A percentile compares a stretch with the other conserved stretches of the same genome.
Evolutionary conservation across 2,113 vertebrate species (phyloP).

Genomic region (Orcinus orca): DNA sequence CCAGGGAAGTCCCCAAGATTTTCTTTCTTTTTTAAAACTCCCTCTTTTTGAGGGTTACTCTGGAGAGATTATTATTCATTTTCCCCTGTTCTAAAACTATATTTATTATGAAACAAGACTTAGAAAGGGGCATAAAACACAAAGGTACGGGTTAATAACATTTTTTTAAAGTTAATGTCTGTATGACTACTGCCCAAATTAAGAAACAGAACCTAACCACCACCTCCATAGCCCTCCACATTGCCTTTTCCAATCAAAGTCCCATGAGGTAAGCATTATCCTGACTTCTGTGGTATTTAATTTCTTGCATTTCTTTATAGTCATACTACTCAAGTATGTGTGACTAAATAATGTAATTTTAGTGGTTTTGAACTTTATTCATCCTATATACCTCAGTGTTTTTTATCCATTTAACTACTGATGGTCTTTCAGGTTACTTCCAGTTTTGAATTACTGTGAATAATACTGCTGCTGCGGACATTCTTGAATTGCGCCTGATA

Average conservation of each 20-base stretch:
- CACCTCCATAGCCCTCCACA: not conserved
- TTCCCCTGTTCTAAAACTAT: not conserved
- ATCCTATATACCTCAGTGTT: not conserved
- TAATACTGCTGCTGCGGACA: not conserved
- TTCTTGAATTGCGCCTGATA: not conserved
- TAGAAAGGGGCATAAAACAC: not conserved
- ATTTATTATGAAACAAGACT: constrained; percentile 3
- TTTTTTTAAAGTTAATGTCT: constrained; percentile 26
- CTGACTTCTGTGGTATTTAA: not conserved
- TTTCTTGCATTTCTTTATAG: constrained; percentile 1
- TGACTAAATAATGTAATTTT: not conserved
- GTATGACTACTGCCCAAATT: not conserved
- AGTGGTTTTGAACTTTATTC: constrained; percentile 9
- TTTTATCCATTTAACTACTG: not conserved
- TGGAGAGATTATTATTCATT: not conserved
- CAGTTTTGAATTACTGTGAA: not conserved
- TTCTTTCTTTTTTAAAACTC: not conserved
- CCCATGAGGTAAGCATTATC: not conserved
- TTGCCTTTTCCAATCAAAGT: not conserved
- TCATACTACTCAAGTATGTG: not conserved
- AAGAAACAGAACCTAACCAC: constrained; percentile 16
- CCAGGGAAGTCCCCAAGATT: too few relatives aligned
- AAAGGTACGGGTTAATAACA: not conserved
- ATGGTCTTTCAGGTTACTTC: not conserved
- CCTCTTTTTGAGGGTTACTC: not conserved